These are phyloP conservation scores for Cervus canadensis DNA, from an alignment of 2,113 vertebrate genomes.

Conservation along the genomic window DNA sequence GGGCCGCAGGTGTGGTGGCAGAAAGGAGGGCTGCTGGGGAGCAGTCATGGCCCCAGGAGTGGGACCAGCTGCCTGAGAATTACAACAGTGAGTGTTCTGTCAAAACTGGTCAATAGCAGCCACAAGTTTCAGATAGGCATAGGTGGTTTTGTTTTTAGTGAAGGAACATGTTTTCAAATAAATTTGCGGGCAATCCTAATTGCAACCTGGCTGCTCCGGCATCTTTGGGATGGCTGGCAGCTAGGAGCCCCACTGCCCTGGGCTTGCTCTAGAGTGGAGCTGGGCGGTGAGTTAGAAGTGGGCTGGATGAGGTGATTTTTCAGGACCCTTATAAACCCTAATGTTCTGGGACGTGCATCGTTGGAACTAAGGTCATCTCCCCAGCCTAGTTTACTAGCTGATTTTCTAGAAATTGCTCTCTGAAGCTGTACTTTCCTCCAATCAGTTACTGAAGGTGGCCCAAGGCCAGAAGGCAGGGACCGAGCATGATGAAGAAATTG, in stretches of 20 bases:
- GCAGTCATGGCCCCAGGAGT: not conserved
- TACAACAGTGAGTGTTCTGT: not conserved
- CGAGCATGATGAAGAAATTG: conserved; percentile 84
- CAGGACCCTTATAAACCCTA: not conserved
- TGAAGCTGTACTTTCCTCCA: not conserved
- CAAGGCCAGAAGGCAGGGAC: conserved; percentile 59
- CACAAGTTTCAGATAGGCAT: not conserved
- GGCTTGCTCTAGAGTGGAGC: not conserved
- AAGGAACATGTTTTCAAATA: not conserved
- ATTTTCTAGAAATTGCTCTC: conserved; percentile 31
- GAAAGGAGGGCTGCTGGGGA: not conserved
- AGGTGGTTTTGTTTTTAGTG: not conserved
- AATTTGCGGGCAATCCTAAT: not conserved
- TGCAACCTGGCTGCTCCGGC: not conserved
- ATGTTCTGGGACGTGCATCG: not conserved
- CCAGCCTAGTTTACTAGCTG: not conserved
- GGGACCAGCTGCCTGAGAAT: not conserved
- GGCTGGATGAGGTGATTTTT: not conserved
- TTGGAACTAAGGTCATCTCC: not conserved
- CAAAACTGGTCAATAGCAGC: not conserved
- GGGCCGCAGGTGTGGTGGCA: not conserved
- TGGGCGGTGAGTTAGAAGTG: not conserved
- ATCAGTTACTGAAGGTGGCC: conserved; percentile 78
- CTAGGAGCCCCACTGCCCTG: not conserved
- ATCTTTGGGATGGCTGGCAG: not conserved